These are phyloP conservation scores for Pycnomerus fuliginosus DNA, from an alignment of 2,888 invertebrate species.

Conservation along the genomic window DNA sequence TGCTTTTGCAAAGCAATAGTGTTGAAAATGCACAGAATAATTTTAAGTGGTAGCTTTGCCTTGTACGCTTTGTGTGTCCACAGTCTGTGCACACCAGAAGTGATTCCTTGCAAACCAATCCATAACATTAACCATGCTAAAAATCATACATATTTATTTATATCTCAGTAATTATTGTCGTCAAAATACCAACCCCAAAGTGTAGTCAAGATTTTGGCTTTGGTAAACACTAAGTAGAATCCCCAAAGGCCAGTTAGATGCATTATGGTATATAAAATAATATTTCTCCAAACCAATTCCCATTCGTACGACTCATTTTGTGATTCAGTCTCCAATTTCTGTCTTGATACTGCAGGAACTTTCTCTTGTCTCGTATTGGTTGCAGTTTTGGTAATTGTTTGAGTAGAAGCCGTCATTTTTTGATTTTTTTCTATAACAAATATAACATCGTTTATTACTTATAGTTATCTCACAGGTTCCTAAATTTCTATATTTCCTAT, in stretches of 20 bases:
- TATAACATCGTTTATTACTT: too few relatives aligned
- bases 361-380: too few relatives aligned
- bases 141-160: background rate
- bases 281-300: constrained; percentile 10
- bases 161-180: background rate
- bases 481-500: too few relatives aligned
- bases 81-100: constrained; percentile 9
- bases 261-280: constrained; percentile 10
- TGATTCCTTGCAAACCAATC: constrained; percentile 8
- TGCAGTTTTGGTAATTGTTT: background rate
- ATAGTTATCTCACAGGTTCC: too few relatives aligned
- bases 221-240: constrained; percentile 5
- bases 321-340: too few relatives aligned
- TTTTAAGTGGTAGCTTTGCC: too few relatives aligned
- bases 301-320: too few relatives aligned
- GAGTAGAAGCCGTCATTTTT: too few relatives aligned
- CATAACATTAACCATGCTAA: constrained; percentile 9
- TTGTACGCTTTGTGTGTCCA: constrained; percentile 14
- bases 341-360: too few relatives aligned
- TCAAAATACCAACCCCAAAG: background rate
- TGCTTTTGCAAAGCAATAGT: constrained; percentile 12
- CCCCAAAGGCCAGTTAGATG: constrained; percentile 8
- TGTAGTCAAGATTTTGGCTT: constrained; percentile 1
- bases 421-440: too few relatives aligned
- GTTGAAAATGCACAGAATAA: constrained; percentile 8